A percentile compares a stretch with the other conserved stretches of the same genome.
phyloP scores from a whole-genome alignment of 2,113 vertebrate species.

The Corythornis madagascariensis region DNA sequence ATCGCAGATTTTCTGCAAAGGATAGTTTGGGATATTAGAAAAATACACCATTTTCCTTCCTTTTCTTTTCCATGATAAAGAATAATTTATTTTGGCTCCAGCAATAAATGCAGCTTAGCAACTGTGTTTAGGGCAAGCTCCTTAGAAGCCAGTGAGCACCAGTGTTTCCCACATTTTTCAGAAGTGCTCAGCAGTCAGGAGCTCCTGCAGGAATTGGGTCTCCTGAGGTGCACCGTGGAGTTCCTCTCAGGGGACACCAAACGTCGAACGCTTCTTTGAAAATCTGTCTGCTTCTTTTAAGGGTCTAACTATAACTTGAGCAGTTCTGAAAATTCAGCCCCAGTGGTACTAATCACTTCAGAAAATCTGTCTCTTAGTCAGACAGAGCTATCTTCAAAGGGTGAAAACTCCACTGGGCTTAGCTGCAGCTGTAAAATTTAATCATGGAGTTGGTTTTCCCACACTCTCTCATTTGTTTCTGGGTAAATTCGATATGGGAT shows the following conservation, averaged over 20 bases:
- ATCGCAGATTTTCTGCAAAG: conserved; percentile 64
- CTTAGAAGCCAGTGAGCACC: not conserved
- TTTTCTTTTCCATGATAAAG: not conserved
- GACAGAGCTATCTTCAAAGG: conserved; percentile 49
- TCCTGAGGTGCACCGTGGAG: not conserved
- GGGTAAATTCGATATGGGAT: conserved; percentile 21
- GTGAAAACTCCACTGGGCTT: conserved; percentile 44
- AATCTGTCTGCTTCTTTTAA: not conserved
- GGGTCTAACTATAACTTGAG: not conserved
- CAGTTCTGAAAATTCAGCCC: not conserved
- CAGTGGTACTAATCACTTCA: conserved; percentile 42
- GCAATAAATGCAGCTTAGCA: not conserved
- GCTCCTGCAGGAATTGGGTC: not conserved
- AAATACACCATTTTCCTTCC: conserved; percentile 34
- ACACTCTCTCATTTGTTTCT: conserved; percentile 14
- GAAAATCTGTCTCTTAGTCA: conserved; percentile 45
- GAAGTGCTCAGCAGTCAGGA: not conserved
- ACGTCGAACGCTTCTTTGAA: not conserved
- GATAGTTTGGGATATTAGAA: conserved; percentile 50
- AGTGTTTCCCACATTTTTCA: not conserved
- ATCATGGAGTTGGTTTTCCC: conserved; percentile 43
- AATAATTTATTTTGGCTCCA: not conserved
- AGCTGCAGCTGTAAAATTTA: conserved; percentile 16
- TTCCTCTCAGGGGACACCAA: not conserved
- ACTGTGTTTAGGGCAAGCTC: not conserved